Evolutionary conservation across 1,140 invertebrate species (phyloP), one percentile per base, ranked within the genome.

Genomic region (Drosophila obscura): DNA sequence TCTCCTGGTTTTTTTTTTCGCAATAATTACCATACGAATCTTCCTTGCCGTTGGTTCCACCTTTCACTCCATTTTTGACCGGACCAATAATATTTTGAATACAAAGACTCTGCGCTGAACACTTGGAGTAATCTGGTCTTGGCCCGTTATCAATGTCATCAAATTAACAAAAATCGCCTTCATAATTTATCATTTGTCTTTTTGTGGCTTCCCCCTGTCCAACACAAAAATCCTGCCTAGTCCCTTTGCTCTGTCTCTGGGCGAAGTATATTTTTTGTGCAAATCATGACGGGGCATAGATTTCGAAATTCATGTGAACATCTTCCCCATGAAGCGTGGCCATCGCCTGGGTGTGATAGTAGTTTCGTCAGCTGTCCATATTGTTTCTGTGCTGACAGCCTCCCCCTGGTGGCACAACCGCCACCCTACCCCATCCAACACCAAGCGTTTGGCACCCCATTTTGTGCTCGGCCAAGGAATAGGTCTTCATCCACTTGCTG

Each of bases 281-380:
- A 90, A 90, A 85, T 90, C 81, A 90, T 90, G 85, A 63, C 78
- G 58, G 62, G 84, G 83, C 83, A 85, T 81, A 89, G 85, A 89
- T 89, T 89, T 89, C 41, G 73, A 80, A 80, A 81, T 71, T 90
- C 77, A 85, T 85, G 81, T 81, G 82, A 75, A 85, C 74, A 73
- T 87, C 82, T 73, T 46, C 63, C 69, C 65, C 61, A 53, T 58
- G 63, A 59, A 79, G 35, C 35, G 35, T 39, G 35, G 35, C 41
- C 72, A 67, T 50, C 51, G 66, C 72, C 51, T 80, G 73, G 72
- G 85, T 11, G 35, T 39, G 35, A 39, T 39, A 39, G 11, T 89
- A 89, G 84, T 89, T 89, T 90, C 85, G 73, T 85, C 85, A 90
- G 77, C 68, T 89, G 80, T 80, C 72, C 80, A 80, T 78, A 79